Evolutionary conservation across 2,888 invertebrate genomes (phyloP).

Genomic region (Sympetrum striolatum): DNA sequence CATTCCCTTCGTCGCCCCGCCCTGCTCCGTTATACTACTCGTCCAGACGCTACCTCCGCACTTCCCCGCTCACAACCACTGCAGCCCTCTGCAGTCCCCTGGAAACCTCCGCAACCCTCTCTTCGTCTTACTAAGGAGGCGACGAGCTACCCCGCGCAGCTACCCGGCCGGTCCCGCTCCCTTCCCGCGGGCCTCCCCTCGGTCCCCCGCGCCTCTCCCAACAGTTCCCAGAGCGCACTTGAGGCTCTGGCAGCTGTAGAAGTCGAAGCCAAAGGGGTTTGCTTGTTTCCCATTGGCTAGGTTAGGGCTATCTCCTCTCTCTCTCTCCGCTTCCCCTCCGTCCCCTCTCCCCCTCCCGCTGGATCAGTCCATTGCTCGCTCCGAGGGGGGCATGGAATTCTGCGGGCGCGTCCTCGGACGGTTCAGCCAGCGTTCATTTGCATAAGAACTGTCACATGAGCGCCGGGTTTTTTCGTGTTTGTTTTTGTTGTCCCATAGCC

Average conservation of each 20-base stretch:
- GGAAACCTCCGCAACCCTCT: neutral
- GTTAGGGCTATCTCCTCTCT: constrained; percentile 38
- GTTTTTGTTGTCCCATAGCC: neutral
- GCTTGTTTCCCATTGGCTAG: constrained; percentile 41
- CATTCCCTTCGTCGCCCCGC: neutral
- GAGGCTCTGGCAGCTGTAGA: constrained; percentile 21
- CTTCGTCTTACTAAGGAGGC: neutral
- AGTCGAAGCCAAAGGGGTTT: constrained; percentile 5
- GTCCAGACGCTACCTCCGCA: neutral
- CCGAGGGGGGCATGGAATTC: neutral
- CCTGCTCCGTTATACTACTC: neutral
- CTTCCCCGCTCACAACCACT: neutral
- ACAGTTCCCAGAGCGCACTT: neutral
- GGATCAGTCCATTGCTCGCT: constrained; percentile 31
- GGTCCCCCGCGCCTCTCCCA: neutral
- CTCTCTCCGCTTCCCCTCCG: neutral
- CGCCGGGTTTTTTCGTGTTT: neutral
- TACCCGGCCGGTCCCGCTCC: neutral
- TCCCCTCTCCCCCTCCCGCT: neutral
- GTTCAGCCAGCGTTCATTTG: neutral
- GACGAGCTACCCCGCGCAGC: neutral
- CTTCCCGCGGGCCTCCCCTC: neutral
- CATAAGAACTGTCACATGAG: neutral
- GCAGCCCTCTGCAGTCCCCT: neutral
- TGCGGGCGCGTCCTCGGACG: neutral